Percentiles rank a stretch among this genome's conserved stretches.
These are phyloP conservation scores for Enteromius anoplus DNA, from an alignment of 2,797 vertebrate genomes.

Conservation along the genomic window DNA sequence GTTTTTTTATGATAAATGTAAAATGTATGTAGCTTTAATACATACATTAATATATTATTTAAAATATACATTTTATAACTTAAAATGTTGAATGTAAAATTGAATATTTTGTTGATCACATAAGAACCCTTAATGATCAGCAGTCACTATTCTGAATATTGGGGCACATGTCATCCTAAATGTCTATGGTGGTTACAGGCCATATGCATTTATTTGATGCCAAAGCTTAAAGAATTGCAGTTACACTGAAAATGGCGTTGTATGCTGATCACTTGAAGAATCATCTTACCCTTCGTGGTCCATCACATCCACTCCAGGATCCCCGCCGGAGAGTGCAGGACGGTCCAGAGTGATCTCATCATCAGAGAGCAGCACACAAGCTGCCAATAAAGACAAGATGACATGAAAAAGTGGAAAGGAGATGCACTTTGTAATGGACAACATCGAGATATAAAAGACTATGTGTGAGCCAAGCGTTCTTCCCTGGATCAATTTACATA, in stretches of 20 bases:
- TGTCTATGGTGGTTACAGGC: not conserved
- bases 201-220: not conserved
- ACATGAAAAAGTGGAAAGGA: constrained; percentile 43
- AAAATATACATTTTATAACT: too few relatives aligned
- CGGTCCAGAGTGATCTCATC: not conserved
- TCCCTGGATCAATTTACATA: constrained; percentile 56
- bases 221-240: constrained; percentile 11
- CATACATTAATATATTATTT: too few relatives aligned
- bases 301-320: constrained; percentile 1
- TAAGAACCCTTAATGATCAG: not conserved
- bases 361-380: constrained; percentile 32
- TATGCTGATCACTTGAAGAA: not conserved
- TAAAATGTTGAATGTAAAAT: not conserved
- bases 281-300: constrained; percentile 11
- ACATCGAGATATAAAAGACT: constrained; percentile 41
- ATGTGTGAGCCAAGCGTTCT: constrained; percentile 35
- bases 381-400: constrained; percentile 52
- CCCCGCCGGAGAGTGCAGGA: not conserved
- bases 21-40: not conserved
- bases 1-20: not conserved
- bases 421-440: constrained; percentile 39
- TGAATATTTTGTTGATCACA: not conserved
- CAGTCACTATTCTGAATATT: not conserved
- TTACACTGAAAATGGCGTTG: not conserved
- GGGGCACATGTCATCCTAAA: not conserved